Conservation (phyloP, 2,797 vertebrate genomes). For the Rhodeus uyekii region DNA sequence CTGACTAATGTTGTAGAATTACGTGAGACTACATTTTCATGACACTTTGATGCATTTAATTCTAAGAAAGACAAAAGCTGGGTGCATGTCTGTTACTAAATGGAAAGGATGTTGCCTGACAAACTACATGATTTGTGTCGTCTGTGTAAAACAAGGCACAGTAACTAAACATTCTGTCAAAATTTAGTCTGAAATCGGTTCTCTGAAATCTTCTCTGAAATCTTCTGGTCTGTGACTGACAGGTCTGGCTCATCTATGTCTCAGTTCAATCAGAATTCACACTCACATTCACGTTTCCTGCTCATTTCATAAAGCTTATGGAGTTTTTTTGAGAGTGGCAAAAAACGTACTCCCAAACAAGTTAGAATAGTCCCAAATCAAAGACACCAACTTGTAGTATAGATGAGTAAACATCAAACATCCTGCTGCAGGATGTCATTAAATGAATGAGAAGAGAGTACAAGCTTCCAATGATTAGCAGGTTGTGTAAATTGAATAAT, state of each 20-base stretch:
- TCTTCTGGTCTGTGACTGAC: neutral
- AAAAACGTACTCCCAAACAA: no score
- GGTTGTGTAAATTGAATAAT: slow-evolving; percentile 79
- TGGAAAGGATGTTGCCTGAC: neutral
- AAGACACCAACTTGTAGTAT: neutral
- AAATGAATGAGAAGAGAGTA: slow-evolving; percentile 83
- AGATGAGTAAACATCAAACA: slow-evolving; percentile 79
- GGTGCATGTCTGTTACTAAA: neutral
- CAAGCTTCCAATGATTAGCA: slow-evolving; percentile 70
- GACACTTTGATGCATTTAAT: neutral
- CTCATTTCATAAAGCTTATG: neutral
- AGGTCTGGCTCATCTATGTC: neutral
- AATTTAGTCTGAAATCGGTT: neutral
- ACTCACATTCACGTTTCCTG: no score
- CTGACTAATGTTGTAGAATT: neutral
- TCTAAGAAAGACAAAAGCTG: neutral
- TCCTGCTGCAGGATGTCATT: slow-evolving; percentile 77
- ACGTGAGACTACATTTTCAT: neutral
- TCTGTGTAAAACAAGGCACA: neutral
- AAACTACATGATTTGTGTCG: neutral
- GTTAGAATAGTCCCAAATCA: neutral
- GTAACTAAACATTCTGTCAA: neutral
- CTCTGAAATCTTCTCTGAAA: neutral
- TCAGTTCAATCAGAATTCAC: neutral
- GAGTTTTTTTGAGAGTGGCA: neutral